Evolutionary conservation across 2,113 vertebrate genomes (phyloP).

Genomic region (Pipra filicauda): DNA sequence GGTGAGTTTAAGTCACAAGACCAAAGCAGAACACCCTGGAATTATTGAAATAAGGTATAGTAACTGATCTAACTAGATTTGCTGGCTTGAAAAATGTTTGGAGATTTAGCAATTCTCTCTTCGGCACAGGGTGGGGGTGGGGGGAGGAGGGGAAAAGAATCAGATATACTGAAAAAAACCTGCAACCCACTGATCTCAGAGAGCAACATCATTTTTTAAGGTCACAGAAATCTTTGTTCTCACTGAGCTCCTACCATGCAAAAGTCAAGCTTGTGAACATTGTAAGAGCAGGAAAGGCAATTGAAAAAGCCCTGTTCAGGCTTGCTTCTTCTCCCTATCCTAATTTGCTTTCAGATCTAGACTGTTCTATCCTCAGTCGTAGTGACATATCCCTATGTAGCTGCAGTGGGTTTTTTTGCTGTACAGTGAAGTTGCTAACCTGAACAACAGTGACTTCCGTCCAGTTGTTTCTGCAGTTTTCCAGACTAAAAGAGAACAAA

Average conservation of each 20-base stretch:
- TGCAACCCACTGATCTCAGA: neutral
- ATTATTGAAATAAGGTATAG: neutral
- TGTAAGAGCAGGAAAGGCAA: neutral
- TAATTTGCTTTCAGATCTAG: neutral
- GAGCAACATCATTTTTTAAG: neutral
- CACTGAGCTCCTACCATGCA: neutral
- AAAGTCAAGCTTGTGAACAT: neutral
- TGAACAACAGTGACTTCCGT: neutral
- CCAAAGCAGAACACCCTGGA: neutral
- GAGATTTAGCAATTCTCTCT: neutral
- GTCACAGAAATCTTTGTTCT: neutral
- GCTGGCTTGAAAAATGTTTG: neutral
- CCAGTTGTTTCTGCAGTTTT: neutral
- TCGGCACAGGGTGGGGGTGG: neutral
- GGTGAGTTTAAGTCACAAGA: neutral
- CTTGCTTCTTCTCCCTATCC: neutral
- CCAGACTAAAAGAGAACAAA: neutral
- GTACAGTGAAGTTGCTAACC: neutral
- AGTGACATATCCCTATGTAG: neutral
- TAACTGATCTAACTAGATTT: neutral
- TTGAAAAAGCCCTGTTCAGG: neutral
- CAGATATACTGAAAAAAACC: neutral
- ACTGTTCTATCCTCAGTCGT: neutral
- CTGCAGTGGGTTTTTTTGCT: neutral
- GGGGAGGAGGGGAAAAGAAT: neutral